Percentiles rank a stretch among this genome's conserved stretches.
These are phyloP conservation scores for Anoplophora glabripennis DNA, from an alignment of 1,140 invertebrate species.

Conservation along the genomic window DNA sequence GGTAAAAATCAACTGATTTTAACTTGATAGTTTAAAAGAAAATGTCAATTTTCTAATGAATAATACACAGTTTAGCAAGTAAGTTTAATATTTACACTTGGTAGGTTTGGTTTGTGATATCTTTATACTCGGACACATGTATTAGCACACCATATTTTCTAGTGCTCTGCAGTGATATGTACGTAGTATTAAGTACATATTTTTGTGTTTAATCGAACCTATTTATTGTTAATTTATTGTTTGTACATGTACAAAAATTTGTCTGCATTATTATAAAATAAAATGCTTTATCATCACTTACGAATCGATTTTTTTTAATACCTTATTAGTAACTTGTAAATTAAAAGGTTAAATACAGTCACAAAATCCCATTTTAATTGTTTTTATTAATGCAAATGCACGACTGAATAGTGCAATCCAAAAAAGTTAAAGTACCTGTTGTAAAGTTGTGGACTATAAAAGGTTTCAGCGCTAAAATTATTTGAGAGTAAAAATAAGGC, in stretches of 20 bases:
- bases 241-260: conserved; percentile 29
- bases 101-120: too few relatives aligned
- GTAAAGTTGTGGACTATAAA: too few relatives aligned
- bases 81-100: neutral
- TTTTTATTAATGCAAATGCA: too few relatives aligned
- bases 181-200: too few relatives aligned
- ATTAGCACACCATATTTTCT: conserved; percentile 8
- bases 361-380: too few relatives aligned
- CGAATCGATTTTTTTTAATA: conserved; percentile 30
- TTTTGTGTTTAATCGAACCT: conserved; percentile 35
- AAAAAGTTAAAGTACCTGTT: too few relatives aligned
- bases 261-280: conserved; percentile 33
- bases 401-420: too few relatives aligned
- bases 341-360: too few relatives aligned
- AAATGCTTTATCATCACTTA: conserved; percentile 22
- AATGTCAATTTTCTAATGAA: neutral
- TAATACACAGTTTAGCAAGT: neutral
- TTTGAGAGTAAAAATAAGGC: too few relatives aligned
- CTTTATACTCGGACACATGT: neutral
- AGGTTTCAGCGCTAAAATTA: too few relatives aligned
- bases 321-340: too few relatives aligned
- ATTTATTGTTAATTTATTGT: conserved; percentile 39
- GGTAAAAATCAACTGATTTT: neutral
- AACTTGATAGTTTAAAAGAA: neutral
- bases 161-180: conserved; percentile 29